Percentiles rank a stretch among this genome's conserved stretches.
phyloP scores from a whole-genome alignment of 2,888 invertebrate genomes.

The Sipha maydis region DNA sequence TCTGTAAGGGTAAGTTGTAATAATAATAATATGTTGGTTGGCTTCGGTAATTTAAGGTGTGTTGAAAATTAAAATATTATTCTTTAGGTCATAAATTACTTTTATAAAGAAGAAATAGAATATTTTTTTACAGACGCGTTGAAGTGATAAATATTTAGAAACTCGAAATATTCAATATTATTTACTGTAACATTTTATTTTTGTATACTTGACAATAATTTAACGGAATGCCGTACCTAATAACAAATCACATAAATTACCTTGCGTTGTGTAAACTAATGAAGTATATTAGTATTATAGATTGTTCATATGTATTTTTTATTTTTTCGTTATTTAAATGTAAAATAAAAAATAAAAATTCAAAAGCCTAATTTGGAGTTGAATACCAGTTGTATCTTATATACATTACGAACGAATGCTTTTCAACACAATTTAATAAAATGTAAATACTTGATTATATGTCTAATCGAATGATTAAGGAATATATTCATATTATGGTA shows the following conservation, averaged over 20 bases:
- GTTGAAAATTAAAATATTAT: slow-evolving; percentile 44
- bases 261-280: no score
- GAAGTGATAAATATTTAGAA: slow-evolving; percentile 41
- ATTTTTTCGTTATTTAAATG: no score
- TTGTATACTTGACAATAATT: not conserved
- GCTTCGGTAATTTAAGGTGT: slow-evolving; percentile 25
- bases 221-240: not conserved
- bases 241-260: no score
- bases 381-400: no score
- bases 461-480: no score
- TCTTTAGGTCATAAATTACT: slow-evolving; percentile 28
- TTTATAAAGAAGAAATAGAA: slow-evolving; percentile 2
- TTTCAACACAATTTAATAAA: no score
- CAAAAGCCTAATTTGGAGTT: no score
- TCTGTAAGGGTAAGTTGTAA: slow-evolving; percentile 11
- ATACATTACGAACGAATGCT: no score
- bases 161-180: slow-evolving; percentile 29
- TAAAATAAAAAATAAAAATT: no score
- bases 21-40: not conserved
- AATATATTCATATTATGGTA: no score
- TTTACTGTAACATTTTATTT: slow-evolving; percentile 16
- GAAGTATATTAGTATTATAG: not conserved
- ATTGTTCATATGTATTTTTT: not conserved
- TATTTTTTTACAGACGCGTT: not conserved
- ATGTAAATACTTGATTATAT: no score